phyloP scores from a whole-genome alignment of 2,113 vertebrate species.

The Boleophthalmus pectinirostris region DNA sequence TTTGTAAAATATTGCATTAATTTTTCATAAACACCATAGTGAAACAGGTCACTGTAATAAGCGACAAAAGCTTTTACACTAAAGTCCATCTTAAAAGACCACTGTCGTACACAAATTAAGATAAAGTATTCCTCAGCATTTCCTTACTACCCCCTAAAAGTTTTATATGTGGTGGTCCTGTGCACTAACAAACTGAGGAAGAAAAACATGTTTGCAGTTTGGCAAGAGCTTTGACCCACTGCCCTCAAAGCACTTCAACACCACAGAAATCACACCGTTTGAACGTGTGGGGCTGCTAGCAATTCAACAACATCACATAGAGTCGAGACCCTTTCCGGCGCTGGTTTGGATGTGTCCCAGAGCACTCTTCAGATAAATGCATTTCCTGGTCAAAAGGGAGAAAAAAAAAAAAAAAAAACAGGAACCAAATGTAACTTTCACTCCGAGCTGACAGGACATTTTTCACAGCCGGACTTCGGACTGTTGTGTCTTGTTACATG shows the following conservation, averaged over 20 bases:
- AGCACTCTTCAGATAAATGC: slow-evolving; percentile 10
- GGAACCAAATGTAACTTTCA: background rate
- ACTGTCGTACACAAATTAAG: too few species aligned
- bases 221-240: slow-evolving; percentile 1
- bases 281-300: background rate
- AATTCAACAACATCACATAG: too few species aligned
- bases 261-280: background rate
- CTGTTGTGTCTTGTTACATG: slow-evolving; percentile 11
- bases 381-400: slow-evolving; percentile 12
- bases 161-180: background rate
- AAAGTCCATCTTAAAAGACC: too few species aligned
- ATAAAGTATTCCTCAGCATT: background rate
- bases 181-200: background rate
- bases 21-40: too few species aligned
- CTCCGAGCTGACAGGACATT: slow-evolving; percentile 11
- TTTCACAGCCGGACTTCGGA: slow-evolving; percentile 23
- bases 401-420: background rate
- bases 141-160: background rate
- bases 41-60: too few species aligned
- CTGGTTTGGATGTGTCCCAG: background rate
- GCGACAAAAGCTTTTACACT: too few species aligned
- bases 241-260: slow-evolving; percentile 2
- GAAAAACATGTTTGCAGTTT: slow-evolving; percentile 1
- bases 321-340: slow-evolving; percentile 4
- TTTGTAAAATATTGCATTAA: too few species aligned